A percentile compares a stretch with the other conserved stretches of the same genome.
These are phyloP conservation scores for Theretra japonica DNA, from an alignment of 2,888 invertebrate species.

Conservation along the genomic window DNA sequence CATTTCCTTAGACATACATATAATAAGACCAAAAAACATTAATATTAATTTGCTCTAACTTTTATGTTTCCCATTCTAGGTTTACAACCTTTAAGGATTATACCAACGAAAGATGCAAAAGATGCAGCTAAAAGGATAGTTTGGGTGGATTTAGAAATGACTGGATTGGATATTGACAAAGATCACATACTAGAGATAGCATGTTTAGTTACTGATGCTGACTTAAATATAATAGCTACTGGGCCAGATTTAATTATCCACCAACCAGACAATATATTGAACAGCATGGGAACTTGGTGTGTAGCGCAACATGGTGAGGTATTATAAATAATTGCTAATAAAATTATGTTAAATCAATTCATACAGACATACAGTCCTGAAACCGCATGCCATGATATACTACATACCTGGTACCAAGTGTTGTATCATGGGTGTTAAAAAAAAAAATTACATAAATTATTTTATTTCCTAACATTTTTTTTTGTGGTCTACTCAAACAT, in stretches of 20 bases:
- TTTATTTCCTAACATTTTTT: too few species aligned
- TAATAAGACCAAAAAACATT: too few species aligned
- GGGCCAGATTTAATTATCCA: constrained; percentile 91
- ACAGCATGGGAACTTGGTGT: constrained; percentile 94
- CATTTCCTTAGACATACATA: too few species aligned
- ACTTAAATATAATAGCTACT: constrained; percentile 90
- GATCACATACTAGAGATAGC: constrained; percentile 95
- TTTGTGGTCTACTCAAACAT: too few species aligned
- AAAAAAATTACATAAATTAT: too few species aligned
- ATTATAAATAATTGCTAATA: constrained; percentile 41
- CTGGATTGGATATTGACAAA: constrained; percentile 91
- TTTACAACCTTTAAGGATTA: constrained; percentile 6
- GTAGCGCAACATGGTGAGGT: constrained; percentile 91
- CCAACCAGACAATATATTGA: constrained; percentile 89
- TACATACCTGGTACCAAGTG: too few species aligned
- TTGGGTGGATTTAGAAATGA: constrained; percentile 95
- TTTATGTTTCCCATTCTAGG: constrained; percentile 30
- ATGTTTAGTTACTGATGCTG: constrained; percentile 93
- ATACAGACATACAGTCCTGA: too few species aligned
- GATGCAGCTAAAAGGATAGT: constrained; percentile 80
- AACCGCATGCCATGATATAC: too few species aligned
- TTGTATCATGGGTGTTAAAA: too few species aligned
- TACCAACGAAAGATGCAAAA: constrained; percentile 37
- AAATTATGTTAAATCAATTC: too few species aligned
- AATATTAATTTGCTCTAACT: too few species aligned